A percentile compares a stretch with the other conserved stretches of the same genome.
Conservation (phyloP, 2,888 invertebrate genomes). For the Sceliomorpha sp. region DNA sequence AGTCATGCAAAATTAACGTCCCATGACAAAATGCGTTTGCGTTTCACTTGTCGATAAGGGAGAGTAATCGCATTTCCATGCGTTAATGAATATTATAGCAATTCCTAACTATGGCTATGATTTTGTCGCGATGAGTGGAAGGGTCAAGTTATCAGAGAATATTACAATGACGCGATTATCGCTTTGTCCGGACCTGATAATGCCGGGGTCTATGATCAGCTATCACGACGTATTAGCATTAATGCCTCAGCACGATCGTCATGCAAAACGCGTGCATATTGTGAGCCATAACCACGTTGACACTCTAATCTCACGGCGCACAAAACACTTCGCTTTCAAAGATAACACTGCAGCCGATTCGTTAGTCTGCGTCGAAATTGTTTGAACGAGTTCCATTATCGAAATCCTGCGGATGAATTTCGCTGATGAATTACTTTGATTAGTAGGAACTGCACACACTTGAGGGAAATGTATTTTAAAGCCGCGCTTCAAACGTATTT, state of each 20-base stretch:
- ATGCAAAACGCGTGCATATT: slow-evolving; percentile 9
- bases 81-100: slow-evolving; percentile 9
- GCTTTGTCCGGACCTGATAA: slow-evolving; percentile 24
- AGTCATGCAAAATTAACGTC: too few relatives aligned
- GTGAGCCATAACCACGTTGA: slow-evolving; percentile 22
- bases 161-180: slow-evolving; percentile 20
- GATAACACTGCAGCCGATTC: slow-evolving; percentile 13
- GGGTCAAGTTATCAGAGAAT: slow-evolving; percentile 19
- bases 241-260: slow-evolving; percentile 25
- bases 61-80: neutral
- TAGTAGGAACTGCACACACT: too few relatives aligned
- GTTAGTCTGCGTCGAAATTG: too few relatives aligned
- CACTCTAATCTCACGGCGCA: slow-evolving; percentile 11
- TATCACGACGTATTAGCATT: slow-evolving; percentile 26
- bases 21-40: too few relatives aligned
- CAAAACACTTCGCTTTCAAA: slow-evolving; percentile 11
- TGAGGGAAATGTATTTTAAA: too few relatives aligned
- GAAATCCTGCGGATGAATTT: too few relatives aligned
- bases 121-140: slow-evolving; percentile 9
- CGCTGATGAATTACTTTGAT: too few relatives aligned
- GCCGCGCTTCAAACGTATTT: too few relatives aligned
- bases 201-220: slow-evolving; percentile 14
- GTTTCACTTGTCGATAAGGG: neutral
- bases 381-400: too few relatives aligned
- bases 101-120: neutral